Percentiles rank a stretch among this genome's conserved stretches.
Evolutionary conservation across 2,888 invertebrate genomes (phyloP).

Genomic region (Dryobotodes eremita): DNA sequence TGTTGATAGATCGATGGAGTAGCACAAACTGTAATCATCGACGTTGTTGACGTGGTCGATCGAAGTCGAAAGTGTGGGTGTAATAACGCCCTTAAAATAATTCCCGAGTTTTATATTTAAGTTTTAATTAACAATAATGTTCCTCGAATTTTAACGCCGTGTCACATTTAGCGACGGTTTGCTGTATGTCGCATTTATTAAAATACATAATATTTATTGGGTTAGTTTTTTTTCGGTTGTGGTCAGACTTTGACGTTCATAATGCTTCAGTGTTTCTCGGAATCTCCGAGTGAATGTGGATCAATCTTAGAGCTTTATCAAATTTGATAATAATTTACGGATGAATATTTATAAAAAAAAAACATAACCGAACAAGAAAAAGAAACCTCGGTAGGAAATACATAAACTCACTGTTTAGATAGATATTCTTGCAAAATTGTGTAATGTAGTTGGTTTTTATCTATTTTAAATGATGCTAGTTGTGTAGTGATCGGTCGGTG

Average conservation of each 20-base stretch:
- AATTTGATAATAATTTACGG: constrained; percentile 91
- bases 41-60: background rate
- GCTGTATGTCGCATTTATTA: constrained; percentile 61
- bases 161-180: constrained; percentile 46
- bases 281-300: constrained; percentile 84
- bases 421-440: constrained; percentile 84
- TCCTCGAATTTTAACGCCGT: constrained; percentile 68
- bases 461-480: constrained; percentile 89
- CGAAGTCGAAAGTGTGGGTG: constrained; percentile 8
- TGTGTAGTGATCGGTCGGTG: constrained; percentile 77
- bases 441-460: constrained; percentile 84
- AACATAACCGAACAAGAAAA: constrained; percentile 73
- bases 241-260: constrained; percentile 55
- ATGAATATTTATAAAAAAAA: constrained; percentile 86
- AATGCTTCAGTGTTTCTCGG: constrained; percentile 72
- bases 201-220: constrained; percentile 52
- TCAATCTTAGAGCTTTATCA: constrained; percentile 91
- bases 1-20: background rate
- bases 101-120: constrained; percentile 65
- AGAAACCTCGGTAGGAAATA: constrained; percentile 75
- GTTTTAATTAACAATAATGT: constrained; percentile 66
- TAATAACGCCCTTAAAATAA: constrained; percentile 37
- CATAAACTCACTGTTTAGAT: constrained; percentile 85
- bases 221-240: constrained; percentile 56
- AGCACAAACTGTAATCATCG: background rate